Evolutionary conservation across 2,113 vertebrate species (phyloP).

Genomic region (Equus quagga): DNA sequence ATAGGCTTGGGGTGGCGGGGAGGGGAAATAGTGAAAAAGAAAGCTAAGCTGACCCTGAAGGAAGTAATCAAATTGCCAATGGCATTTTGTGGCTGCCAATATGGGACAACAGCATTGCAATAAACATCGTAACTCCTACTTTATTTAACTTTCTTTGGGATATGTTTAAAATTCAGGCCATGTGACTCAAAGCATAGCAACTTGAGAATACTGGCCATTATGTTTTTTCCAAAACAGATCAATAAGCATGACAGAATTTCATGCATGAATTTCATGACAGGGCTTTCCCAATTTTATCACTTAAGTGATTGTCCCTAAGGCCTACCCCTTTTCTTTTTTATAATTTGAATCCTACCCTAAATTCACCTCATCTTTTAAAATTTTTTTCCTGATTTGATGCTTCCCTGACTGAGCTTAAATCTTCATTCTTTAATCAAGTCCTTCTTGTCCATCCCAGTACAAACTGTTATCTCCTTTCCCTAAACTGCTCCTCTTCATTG

Average conservation of each 20-base stretch:
- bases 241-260: neutral
- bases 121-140: neutral
- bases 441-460: neutral
- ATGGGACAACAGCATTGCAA: neutral
- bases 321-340: neutral
- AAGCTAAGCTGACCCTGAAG: neutral
- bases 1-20: neutral
- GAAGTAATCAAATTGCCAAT: neutral
- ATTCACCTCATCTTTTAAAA: neutral
- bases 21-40: neutral
- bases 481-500: neutral
- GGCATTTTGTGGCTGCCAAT: neutral
- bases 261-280: slow-evolving; percentile 2
- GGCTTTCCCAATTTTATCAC: neutral
- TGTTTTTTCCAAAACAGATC: neutral
- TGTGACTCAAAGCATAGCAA: neutral
- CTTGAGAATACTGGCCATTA: neutral
- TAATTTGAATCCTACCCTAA: neutral
- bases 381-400: neutral
- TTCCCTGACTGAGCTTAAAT: neutral
- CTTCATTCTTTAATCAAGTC: slow-evolving; percentile 11
- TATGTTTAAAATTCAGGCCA: neutral
- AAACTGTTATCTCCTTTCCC: neutral
- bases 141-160: neutral
- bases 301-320: neutral